These are phyloP conservation scores for Heliothis peltigera DNA, from an alignment of 2,888 invertebrate species.

Conservation along the genomic window DNA sequence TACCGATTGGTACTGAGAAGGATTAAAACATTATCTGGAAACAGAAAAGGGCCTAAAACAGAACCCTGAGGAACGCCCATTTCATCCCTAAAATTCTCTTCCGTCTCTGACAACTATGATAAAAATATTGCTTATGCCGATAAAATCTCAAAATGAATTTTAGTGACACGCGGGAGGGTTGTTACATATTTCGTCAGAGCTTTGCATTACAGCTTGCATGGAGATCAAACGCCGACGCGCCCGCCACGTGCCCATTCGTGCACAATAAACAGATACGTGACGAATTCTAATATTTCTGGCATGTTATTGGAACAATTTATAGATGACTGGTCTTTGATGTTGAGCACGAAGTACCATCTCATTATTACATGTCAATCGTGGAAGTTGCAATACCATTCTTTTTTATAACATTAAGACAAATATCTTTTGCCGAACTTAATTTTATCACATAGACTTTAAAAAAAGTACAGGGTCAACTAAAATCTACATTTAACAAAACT, in stretches of 20 bases:
- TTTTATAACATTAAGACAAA: too few relatives aligned
- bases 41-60: neutral
- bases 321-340: constrained; percentile 39
- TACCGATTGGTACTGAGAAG: too few relatives aligned
- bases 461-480: too few relatives aligned
- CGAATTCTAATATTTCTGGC: constrained; percentile 57
- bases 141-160: constrained; percentile 18
- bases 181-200: constrained; percentile 23
- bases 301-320: constrained; percentile 44
- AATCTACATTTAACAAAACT: too few relatives aligned
- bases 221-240: constrained; percentile 77
- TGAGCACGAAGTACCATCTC: constrained; percentile 14
- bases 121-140: constrained; percentile 11
- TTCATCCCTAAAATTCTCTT: neutral
- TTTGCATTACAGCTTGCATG: constrained; percentile 45
- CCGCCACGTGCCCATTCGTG: constrained; percentile 75
- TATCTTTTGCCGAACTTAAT: too few relatives aligned
- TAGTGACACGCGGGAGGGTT: constrained; percentile 37
- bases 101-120: neutral
- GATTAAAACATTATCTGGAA: neutral
- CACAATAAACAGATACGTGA: constrained; percentile 68
- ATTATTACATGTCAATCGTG: neutral
- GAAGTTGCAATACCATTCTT: neutral
- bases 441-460: too few relatives aligned
- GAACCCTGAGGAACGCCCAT: neutral